Evolutionary conservation across 2,888 invertebrate genomes (phyloP), one percentile per base, ranked within the genome.

Genomic region (Dendrolimus pini): DNA sequence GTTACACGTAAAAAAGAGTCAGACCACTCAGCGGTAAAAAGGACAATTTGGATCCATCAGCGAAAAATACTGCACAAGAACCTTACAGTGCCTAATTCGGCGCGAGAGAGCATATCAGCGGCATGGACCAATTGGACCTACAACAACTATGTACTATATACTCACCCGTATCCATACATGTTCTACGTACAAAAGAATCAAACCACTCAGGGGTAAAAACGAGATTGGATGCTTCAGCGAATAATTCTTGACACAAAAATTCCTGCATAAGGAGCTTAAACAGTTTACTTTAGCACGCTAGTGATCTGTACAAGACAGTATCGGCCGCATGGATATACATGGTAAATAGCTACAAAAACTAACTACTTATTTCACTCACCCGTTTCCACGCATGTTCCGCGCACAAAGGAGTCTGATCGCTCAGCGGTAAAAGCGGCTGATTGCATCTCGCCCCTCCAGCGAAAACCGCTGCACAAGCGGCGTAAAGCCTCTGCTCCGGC

Each of bases 261-360:
- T 0, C 91, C 91, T 0, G 89, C 87, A 59, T 91, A 91, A 52
- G 90, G 76, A 10, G 87, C 85, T 67, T 88, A 91, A 63, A 97
- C 85, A 67, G 95, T 93, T 85, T 98, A 98, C 71, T 96, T 96
- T 9, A 94, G 93, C 79, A 18, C 94, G 92, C 87, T 18, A 87
- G 96, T 96, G 68, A 98, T 96, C 88, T 98, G 98, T 62, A 93
- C 85, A 52, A 95, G 91, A 81, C 98, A 98, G 78, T 97, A 95
- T 61, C 95, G 94, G 0, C 96, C 94, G 77, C 95, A 95, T 0
- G 96, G 96, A 67, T 96, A 74, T 6, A 95, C 94, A 1, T 82
- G 67, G 60, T 89, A 89, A 8, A 65, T 64, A 0, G 60, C 18
- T 18, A 18, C 18, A 18, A 18, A 14, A 18, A 18, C 18, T 18